phyloP scores from a whole-genome alignment of 1,140 invertebrate genomes.

The Penaeus vannamei region DNA sequence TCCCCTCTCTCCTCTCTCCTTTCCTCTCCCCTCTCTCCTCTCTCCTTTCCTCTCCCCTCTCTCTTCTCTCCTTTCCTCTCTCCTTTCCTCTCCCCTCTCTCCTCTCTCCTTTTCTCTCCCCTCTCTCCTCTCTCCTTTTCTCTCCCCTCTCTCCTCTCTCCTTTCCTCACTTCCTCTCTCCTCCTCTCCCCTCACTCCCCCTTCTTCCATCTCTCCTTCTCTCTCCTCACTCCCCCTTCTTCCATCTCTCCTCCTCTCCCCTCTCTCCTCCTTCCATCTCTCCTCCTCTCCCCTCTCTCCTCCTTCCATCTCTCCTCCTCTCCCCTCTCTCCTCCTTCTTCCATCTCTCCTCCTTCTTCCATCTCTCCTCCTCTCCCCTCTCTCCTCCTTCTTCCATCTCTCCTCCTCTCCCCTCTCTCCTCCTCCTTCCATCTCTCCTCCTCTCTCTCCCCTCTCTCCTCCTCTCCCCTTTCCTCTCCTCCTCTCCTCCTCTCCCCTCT shows the following conservation, averaged over 20 bases:
- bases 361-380: background rate
- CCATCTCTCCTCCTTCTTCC: background rate
- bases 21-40: no score
- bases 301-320: no score
- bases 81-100: conserved; percentile 19
- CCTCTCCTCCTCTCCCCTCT: background rate
- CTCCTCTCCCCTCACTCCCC: background rate
- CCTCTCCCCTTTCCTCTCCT: background rate
- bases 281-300: no score
- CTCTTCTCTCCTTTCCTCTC: no score
- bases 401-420: background rate
- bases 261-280: no score
- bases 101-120: conserved; percentile 20
- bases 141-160: conserved; percentile 39
- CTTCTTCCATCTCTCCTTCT: no score
- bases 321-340: no score
- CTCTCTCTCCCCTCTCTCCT: background rate
- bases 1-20: no score
- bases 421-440: background rate
- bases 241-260: no score
- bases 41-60: no score
- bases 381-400: background rate
- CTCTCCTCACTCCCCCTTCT: no score
- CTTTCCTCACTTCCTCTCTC: background rate
- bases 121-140: conserved; percentile 34